A percentile compares a stretch with the other conserved stretches of the same genome.
phyloP scores from a whole-genome alignment of 2,797 vertebrate species.

The Miichthys miiuy region DNA sequence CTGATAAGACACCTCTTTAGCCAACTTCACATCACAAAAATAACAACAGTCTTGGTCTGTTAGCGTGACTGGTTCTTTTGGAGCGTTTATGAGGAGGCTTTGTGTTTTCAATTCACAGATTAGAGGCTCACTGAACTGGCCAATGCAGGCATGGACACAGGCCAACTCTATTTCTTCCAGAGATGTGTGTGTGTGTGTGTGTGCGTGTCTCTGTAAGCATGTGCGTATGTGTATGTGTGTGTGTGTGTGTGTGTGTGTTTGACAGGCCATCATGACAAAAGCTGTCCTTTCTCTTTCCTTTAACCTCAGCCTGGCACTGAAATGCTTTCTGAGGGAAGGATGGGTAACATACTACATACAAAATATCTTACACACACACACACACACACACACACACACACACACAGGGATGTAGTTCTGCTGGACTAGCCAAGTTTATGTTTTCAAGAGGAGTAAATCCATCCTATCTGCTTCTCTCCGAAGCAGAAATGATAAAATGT shows the following conservation, averaged over 20 bases:
- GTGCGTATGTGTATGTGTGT: not conserved
- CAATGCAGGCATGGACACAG: slow-evolving; percentile 10
- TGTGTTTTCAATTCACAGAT: slow-evolving; percentile 54
- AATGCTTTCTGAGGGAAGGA: not conserved
- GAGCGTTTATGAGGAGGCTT: slow-evolving; percentile 21
- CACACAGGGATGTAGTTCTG: not conserved
- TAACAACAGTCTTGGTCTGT: slow-evolving; percentile 11
- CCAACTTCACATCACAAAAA: slow-evolving; percentile 14
- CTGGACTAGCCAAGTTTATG: not conserved
- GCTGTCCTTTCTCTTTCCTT: slow-evolving; percentile 19
- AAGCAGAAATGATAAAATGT: not conserved
- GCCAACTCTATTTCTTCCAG: slow-evolving; percentile 23
- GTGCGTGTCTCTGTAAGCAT: not conserved
- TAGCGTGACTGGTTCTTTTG: slow-evolving; percentile 5
- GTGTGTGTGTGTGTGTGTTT: not conserved
- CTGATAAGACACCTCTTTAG: slow-evolving; percentile 6
- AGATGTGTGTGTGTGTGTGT: slow-evolving; percentile 18
- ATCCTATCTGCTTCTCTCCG: not conserved
- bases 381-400: not conserved
- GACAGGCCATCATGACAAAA: not conserved
- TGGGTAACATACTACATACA: not conserved
- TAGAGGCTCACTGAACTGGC: slow-evolving; percentile 36
- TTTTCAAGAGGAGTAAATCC: not conserved
- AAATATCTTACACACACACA: not conserved
- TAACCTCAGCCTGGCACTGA: slow-evolving; percentile 15